phyloP scores from a whole-genome alignment of 2,888 invertebrate species.

The Autographa gamma region DNA sequence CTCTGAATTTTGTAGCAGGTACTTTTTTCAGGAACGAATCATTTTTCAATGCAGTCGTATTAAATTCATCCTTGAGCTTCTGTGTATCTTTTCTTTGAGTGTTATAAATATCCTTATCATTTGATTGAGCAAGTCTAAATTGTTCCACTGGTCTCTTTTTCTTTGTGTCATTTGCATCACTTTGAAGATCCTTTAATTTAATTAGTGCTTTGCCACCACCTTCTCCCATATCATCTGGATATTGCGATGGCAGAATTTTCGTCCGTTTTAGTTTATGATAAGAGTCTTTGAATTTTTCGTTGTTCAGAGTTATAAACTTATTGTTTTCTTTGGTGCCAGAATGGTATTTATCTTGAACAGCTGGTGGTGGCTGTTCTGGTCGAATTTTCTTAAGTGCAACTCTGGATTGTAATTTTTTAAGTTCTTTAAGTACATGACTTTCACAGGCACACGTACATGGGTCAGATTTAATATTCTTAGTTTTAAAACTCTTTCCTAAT shows the following conservation, averaged over 20 bases:
- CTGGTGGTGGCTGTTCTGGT: constrained; percentile 17
- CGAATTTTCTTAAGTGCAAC: constrained; percentile 49
- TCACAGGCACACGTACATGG: constrained; percentile 72
- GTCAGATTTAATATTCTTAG: constrained; percentile 72
- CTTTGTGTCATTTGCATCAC: background rate
- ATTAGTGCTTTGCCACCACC: constrained; percentile 21
- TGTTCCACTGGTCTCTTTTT: constrained; percentile 17
- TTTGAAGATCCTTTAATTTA: constrained; percentile 14
- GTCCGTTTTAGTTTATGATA: constrained; percentile 61
- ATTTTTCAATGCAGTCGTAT: background rate
- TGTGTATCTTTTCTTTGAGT: background rate
- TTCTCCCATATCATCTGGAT: constrained; percentile 50
- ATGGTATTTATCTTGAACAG: constrained; percentile 7
- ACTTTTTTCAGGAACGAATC: constrained; percentile 3
- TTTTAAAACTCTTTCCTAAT: constrained; percentile 55
- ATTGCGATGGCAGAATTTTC: constrained; percentile 48
- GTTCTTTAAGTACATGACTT: constrained; percentile 47
- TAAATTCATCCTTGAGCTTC: background rate
- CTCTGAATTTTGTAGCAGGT: background rate
- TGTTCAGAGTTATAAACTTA: constrained; percentile 35
- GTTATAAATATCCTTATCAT: constrained; percentile 10
- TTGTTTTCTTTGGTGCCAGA: constrained; percentile 7
- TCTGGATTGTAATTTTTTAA: constrained; percentile 55
- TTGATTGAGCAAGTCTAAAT: constrained; percentile 9
- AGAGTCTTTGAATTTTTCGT: constrained; percentile 38